These are phyloP conservation scores for Isurus oxyrinchus DNA, from an alignment of 2,113 vertebrate genomes.

Conservation along the genomic window DNA sequence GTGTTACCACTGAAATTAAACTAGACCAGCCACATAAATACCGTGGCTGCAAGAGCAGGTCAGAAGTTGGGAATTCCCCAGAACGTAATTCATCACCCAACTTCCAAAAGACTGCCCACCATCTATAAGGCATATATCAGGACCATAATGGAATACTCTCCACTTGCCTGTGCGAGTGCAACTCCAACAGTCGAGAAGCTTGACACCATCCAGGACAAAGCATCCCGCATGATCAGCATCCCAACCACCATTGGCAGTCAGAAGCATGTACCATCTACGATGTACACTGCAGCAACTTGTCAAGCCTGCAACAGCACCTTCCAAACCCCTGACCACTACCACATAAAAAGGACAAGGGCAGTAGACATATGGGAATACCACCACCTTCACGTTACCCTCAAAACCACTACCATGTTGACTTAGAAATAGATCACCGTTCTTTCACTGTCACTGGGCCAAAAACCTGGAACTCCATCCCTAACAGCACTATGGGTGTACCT, in stretches of 20 bases:
- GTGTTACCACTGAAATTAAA: background rate
- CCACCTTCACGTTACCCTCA: too few species aligned
- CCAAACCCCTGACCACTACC: too few species aligned
- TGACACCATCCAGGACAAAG: too few species aligned
- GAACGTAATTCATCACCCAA: background rate
- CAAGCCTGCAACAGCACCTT: background rate
- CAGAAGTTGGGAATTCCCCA: background rate
- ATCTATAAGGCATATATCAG: background rate
- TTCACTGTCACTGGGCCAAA: too few species aligned
- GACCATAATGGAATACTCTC: background rate
- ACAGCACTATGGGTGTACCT: too few species aligned
- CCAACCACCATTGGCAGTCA: too few species aligned
- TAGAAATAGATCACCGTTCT: too few species aligned
- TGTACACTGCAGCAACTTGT: background rate
- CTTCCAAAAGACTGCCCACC: background rate
- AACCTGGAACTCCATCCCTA: too few species aligned
- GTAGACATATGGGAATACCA: background rate
- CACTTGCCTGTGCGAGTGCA: background rate
- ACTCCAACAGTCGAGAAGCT: too few species aligned
- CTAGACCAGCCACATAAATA: background rate
- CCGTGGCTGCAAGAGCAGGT: background rate
- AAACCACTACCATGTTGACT: too few species aligned
- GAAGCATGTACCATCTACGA: too few species aligned
- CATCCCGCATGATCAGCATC: too few species aligned
- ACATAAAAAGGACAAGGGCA: background rate